Evolutionary conservation across 2,888 invertebrate species (phyloP).

Genomic region (Lysandra coridon): DNA sequence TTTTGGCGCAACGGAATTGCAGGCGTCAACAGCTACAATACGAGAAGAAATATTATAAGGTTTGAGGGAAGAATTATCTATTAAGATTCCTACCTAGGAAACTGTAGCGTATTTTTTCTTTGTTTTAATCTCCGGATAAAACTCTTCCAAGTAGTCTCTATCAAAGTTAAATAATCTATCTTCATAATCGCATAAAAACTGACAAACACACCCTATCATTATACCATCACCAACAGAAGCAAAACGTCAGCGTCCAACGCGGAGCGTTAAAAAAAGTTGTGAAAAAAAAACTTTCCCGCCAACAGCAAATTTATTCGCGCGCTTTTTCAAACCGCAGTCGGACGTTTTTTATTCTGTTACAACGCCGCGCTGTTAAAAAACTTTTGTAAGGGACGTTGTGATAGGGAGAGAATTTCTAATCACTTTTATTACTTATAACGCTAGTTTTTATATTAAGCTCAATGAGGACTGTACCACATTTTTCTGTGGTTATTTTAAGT

Average conservation of each 20-base stretch:
- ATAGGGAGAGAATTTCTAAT: not conserved
- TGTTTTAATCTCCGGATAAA: too few relatives aligned
- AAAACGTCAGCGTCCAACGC: not conserved
- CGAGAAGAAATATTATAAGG: too few relatives aligned
- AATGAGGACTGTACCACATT: too few relatives aligned
- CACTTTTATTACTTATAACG: not conserved
- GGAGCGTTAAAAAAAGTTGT: constrained; percentile 2
- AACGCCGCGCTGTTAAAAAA: not conserved
- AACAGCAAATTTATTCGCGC: constrained; percentile 17
- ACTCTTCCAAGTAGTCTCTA: not conserved
- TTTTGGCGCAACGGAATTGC: too few relatives aligned
- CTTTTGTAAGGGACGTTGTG: not conserved
- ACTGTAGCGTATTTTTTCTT: too few relatives aligned
- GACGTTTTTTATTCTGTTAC: not conserved
- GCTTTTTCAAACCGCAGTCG: constrained; percentile 3
- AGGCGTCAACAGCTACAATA: too few relatives aligned
- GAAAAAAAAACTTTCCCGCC: not conserved
- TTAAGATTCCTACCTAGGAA: too few relatives aligned
- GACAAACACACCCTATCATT: not conserved
- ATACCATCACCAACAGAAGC: not conserved
- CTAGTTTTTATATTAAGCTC: too few relatives aligned
- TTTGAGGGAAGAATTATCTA: too few relatives aligned
- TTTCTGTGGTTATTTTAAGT: too few relatives aligned
- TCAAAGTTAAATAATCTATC: not conserved
- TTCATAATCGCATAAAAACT: not conserved